A percentile compares a stretch with the other conserved stretches of the same genome.
Evolutionary conservation across 2,113 vertebrate genomes (phyloP).

Genomic region (Cygnus buccinator): DNA sequence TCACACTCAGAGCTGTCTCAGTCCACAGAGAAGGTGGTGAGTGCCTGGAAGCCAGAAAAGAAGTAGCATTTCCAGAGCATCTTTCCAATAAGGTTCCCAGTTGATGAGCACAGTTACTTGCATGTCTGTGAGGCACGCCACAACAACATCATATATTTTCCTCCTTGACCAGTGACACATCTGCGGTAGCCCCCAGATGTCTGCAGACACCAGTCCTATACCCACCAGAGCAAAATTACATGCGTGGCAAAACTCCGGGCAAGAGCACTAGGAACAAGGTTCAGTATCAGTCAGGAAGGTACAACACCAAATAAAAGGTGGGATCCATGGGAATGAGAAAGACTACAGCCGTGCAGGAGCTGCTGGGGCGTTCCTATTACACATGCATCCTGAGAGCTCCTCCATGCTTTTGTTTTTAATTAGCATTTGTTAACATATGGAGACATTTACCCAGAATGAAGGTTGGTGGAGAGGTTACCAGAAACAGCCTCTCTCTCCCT

Average conservation of each 20-base stretch:
- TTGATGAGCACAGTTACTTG: not conserved
- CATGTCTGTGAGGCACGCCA: not conserved
- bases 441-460: slow-evolving; percentile 62
- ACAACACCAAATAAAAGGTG: slow-evolving; percentile 53
- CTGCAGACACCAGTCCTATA: not conserved
- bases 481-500: slow-evolving; percentile 45
- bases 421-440: slow-evolving; percentile 69
- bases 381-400: slow-evolving; percentile 5
- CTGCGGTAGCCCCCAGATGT: not conserved
- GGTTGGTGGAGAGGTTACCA: slow-evolving; percentile 38
- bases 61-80: not conserved
- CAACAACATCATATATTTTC: not conserved
- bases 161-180: slow-evolving; percentile 23
- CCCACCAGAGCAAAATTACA: not conserved
- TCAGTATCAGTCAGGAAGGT: slow-evolving; percentile 15
- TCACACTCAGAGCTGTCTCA: not conserved
- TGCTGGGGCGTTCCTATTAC: slow-evolving; percentile 51
- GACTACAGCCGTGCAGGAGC: slow-evolving; percentile 22
- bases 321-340: slow-evolving; percentile 36
- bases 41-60: not conserved
- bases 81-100: not conserved
- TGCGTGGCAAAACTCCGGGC: not conserved
- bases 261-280: slow-evolving; percentile 31
- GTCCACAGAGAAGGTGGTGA: not conserved
- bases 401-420: slow-evolving; percentile 65